A percentile compares a stretch with the other conserved stretches of the same genome.
phyloP scores from a whole-genome alignment of 2,797 vertebrate genomes.

The Tragelaphus oryx region DNA sequence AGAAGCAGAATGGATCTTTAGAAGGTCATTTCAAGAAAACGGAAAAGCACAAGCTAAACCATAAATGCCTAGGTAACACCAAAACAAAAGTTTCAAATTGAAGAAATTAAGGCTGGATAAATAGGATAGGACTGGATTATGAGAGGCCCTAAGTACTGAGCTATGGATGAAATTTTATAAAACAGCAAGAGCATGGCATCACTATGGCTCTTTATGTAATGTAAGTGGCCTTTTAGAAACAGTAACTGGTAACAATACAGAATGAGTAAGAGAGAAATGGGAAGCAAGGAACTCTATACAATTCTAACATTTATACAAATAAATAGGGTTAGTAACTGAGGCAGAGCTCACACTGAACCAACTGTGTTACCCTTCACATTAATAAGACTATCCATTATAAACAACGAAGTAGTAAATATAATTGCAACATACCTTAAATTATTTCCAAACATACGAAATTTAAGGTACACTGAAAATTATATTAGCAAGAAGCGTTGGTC shows the following conservation, averaged over 20 bases:
- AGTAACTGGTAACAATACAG: background rate
- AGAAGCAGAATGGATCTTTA: background rate
- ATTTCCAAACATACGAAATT: slow-evolving; percentile 13
- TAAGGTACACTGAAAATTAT: background rate
- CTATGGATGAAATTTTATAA: background rate
- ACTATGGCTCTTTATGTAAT: background rate
- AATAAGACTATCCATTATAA: background rate
- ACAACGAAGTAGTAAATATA: background rate
- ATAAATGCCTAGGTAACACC: background rate
- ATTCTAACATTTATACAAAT: background rate
- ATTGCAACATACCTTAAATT: background rate
- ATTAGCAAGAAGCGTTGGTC: background rate
- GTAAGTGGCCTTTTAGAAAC: background rate
- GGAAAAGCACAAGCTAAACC: background rate
- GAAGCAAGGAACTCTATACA: background rate
- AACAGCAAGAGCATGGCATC: background rate
- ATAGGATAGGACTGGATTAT: background rate
- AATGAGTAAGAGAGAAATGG: background rate
- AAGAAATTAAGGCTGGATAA: slow-evolving; percentile 10
- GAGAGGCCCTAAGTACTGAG: background rate
- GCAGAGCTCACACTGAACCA: background rate
- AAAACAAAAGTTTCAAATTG: background rate
- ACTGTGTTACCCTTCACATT: background rate
- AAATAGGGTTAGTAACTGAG: background rate
- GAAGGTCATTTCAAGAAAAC: background rate